A percentile compares a stretch with the other conserved stretches of the same genome.
phyloP scores from a whole-genome alignment of 2,113 vertebrate genomes.

The Notothenia rossii region DNA sequence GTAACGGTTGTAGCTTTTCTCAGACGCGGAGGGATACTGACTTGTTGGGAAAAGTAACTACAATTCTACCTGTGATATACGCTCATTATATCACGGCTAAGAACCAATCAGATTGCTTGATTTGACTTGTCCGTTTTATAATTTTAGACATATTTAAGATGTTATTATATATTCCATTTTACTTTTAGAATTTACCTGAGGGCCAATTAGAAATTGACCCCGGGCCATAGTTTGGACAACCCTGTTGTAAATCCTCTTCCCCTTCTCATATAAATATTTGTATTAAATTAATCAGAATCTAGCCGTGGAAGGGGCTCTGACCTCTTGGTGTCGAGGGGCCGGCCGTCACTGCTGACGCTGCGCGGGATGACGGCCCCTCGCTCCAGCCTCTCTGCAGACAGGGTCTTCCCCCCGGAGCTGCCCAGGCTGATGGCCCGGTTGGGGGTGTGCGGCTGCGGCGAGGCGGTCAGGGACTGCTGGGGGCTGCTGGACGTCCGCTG shows the following conservation, averaged over 20 bases:
- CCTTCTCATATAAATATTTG: neutral
- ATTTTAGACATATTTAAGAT: too few species aligned
- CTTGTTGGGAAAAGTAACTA: too few species aligned
- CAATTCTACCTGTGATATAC: too few species aligned
- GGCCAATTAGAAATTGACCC: too few species aligned
- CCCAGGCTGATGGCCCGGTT: conserved; percentile 86
- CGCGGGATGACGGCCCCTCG: conserved; percentile 92
- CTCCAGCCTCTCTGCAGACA: conserved; percentile 88
- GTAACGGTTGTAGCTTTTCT: too few species aligned
- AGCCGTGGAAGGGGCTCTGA: conserved; percentile 31
- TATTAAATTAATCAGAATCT: neutral
- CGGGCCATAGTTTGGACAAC: too few species aligned
- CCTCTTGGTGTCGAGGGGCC: conserved; percentile 93
- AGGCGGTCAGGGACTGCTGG: conserved; percentile 90
- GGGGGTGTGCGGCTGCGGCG: conserved; percentile 87
- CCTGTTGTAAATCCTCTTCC: neutral
- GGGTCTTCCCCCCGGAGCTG: conserved; percentile 90
- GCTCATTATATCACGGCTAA: too few species aligned
- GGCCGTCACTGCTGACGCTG: conserved; percentile 97
- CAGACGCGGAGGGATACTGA: too few species aligned
- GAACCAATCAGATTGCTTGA: too few species aligned
- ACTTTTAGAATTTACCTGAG: too few species aligned
- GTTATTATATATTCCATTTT: too few species aligned
- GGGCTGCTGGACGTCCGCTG: conserved; percentile 92
- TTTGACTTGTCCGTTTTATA: too few species aligned